Conservation (phyloP, 2,888 invertebrate species). For the Endomychus coccineus region DNA sequence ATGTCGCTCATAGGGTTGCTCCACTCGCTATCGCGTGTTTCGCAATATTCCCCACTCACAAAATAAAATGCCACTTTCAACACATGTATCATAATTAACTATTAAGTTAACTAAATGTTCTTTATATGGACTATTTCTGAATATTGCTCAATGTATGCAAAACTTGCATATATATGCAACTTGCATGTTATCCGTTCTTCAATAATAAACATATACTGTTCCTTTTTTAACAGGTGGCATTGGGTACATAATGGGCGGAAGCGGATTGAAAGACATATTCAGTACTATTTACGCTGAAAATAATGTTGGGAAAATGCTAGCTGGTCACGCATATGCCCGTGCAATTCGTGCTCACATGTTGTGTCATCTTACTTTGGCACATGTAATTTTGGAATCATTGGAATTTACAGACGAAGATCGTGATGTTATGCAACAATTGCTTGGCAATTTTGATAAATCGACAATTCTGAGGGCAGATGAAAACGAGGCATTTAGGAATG, state of each 20-base stretch:
- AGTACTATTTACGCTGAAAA: constrained; percentile 26
- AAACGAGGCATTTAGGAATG: background rate
- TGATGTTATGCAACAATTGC: background rate
- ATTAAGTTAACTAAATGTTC: too few relatives aligned
- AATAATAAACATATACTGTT: constrained; percentile 12
- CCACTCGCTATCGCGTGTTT: too few relatives aligned
- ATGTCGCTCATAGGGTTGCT: too few relatives aligned
- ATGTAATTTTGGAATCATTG: constrained; percentile 4
- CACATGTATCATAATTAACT: too few relatives aligned
- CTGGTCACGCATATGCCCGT: constrained; percentile 23
- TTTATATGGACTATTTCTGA: too few relatives aligned
- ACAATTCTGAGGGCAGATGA: background rate
- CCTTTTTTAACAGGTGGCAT: too few relatives aligned
- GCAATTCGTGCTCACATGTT: constrained; percentile 14
- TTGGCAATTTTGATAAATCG: background rate
- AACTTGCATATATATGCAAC: constrained; percentile 5
- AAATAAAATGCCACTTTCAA: too few relatives aligned
- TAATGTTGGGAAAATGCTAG: constrained; percentile 22
- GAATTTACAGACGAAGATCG: background rate
- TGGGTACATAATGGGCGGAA: constrained; percentile 26
- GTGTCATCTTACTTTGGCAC: constrained; percentile 6
- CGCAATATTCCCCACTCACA: too few relatives aligned
- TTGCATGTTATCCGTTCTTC: constrained; percentile 9
- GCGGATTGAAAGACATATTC: constrained; percentile 24
- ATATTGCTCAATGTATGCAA: constrained; percentile 7